Evolutionary conservation across 1,140 invertebrate species (phyloP), one percentile per base, ranked within the genome.

Genomic region (Lucilia sericata): DNA sequence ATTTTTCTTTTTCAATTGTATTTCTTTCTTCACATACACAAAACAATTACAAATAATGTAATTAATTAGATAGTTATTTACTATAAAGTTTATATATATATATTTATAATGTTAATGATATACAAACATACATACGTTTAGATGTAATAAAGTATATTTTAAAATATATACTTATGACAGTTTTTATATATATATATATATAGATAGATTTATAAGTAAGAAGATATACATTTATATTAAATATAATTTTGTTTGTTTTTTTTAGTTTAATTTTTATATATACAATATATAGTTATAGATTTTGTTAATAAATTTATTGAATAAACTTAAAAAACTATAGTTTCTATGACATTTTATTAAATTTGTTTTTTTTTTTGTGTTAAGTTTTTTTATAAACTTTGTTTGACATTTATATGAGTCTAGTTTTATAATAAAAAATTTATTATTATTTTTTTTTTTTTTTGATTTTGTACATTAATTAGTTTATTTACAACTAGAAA

Each of bases 301-400:
- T 30, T 83, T 82, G 13, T 76, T 34, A 14, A 3, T 34, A 65
- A 21, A 70, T 21, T 21, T 70, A 82, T 36, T 82, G 25, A 14
- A 42, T 65, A 34, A 74, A 47, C 14, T 82, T 55, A 82, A 19
- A 42, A 3, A 83, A 60, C 34, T 78, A 78, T 60, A 84, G 74
- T 76, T 84, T 84, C 25, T 78, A 55, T 65, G 76, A 80, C 36
- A 74, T 42, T 42, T 42, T 42, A 30, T 30, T 30, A 30, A 42
- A 42, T 87, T 83, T 83, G 60, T 74, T 83, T 74, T 88, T 85
- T 87, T 87, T 82, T 85, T 84, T 78, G 14, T 78, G 47, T 84
- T 83, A 84, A 30, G 3, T 30, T 30, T 82, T 86, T 84, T 86
- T 86, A 87, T 87, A 84, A 85, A 87, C 84, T 55, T 30, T 76